A percentile compares a stretch with the other conserved stretches of the same genome.
These are phyloP conservation scores for Naja naja DNA, from an alignment of 2,113 vertebrate species.

Conservation along the genomic window DNA sequence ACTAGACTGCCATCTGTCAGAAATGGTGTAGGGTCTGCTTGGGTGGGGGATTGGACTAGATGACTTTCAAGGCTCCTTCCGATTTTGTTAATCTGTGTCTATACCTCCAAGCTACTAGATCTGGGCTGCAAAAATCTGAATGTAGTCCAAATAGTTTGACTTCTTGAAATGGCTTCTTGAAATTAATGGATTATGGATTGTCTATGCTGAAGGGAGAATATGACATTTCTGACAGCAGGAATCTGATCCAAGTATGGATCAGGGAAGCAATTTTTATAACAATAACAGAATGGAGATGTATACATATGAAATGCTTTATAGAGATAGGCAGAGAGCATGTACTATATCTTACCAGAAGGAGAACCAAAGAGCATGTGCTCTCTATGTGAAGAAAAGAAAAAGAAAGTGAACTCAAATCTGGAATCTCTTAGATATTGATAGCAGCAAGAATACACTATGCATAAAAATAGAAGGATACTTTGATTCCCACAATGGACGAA, in stretches of 20 bases:
- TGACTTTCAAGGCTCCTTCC: too few relatives aligned
- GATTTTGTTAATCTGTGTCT: too few relatives aligned
- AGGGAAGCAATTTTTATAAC: neutral
- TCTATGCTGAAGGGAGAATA: neutral
- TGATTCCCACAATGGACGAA: too few relatives aligned
- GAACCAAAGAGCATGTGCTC: neutral
- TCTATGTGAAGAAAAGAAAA: neutral
- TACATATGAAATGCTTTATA: neutral
- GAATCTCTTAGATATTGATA: neutral
- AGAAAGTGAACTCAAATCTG: neutral
- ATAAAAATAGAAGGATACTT: too few relatives aligned
- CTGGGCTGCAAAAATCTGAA: neutral
- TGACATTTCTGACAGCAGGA: neutral
- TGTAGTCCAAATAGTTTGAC: neutral
- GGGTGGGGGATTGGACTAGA: too few relatives aligned
- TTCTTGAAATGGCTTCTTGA: neutral
- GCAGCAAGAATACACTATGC: too few relatives aligned
- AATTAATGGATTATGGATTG: too few relatives aligned
- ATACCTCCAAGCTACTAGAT: neutral
- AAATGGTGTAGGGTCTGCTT: too few relatives aligned
- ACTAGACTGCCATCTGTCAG: too few relatives aligned
- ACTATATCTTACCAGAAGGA: neutral
- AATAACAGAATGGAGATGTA: neutral
- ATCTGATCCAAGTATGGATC: neutral
- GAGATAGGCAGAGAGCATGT: neutral